Percentiles rank a stretch among this genome's conserved stretches.
Evolutionary conservation across 2,888 invertebrate genomes (phyloP).

Genomic region (Gnatocerus cornutus): DNA sequence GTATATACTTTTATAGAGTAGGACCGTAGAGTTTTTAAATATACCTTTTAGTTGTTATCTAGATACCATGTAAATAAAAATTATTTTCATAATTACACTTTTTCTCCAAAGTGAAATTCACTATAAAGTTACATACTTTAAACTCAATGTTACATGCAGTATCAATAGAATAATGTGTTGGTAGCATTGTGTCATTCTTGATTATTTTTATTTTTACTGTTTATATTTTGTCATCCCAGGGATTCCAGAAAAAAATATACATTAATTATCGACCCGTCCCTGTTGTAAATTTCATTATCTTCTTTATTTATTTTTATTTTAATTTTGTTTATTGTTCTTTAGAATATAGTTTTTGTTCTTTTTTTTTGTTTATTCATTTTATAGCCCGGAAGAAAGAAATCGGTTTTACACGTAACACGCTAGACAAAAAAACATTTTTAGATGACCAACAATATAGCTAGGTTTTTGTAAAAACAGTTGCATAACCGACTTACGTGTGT

Average conservation of each 20-base stretch:
- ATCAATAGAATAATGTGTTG: constrained; percentile 8
- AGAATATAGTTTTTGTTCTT: constrained; percentile 14
- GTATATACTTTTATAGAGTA: constrained; percentile 42
- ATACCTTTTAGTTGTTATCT: constrained; percentile 37
- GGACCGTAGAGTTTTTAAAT: constrained; percentile 32
- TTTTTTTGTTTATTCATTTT: background rate
- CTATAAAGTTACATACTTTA: constrained; percentile 12
- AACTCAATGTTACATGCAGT: constrained; percentile 12
- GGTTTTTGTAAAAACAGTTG: no score
- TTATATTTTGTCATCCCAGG: background rate
- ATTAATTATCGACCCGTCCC: background rate
- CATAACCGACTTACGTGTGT: no score
- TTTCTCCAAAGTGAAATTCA: constrained; percentile 22
- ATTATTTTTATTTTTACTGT: background rate
- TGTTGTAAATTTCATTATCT: background rate
- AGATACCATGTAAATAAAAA: constrained; percentile 47
- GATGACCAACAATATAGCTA: no score
- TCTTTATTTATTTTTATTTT: constrained; percentile 1
- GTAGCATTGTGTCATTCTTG: background rate
- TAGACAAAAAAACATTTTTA: no score
- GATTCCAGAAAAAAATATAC: constrained; percentile 1
- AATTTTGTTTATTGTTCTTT: background rate
- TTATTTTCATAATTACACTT: constrained; percentile 39
- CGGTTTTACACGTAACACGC: no score
- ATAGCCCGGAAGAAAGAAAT: no score